These are phyloP conservation scores for Deroplatys truncata DNA, from an alignment of 2,888 invertebrate genomes.

Conservation along the genomic window DNA sequence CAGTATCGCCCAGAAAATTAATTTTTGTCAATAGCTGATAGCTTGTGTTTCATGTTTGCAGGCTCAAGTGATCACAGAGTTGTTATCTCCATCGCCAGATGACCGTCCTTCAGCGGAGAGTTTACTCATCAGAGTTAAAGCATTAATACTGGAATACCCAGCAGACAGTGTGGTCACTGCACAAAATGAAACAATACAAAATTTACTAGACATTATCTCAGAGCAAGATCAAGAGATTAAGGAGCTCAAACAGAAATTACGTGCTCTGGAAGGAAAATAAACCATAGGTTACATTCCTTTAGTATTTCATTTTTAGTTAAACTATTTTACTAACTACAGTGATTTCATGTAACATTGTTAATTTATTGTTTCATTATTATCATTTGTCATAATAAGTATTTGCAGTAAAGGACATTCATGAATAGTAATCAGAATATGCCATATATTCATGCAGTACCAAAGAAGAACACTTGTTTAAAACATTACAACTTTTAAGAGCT, in stretches of 20 bases:
- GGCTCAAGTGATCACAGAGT: slow-evolving; percentile 56
- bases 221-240: slow-evolving; percentile 52
- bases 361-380: too few relatives aligned
- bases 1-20: too few relatives aligned
- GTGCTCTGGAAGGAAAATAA: background rate
- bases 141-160: background rate
- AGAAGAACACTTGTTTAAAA: too few relatives aligned
- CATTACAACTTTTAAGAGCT: too few relatives aligned
- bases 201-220: slow-evolving; percentile 49
- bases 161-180: background rate
- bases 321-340: too few relatives aligned
- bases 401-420: too few relatives aligned
- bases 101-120: slow-evolving; percentile 58
- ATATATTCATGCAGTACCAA: too few relatives aligned
- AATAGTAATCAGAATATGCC: too few relatives aligned
- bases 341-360: too few relatives aligned
- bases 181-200: slow-evolving; percentile 31
- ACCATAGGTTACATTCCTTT: background rate
- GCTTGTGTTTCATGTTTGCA: slow-evolving; percentile 27
- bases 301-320: background rate
- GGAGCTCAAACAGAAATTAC: slow-evolving; percentile 47
- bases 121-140: slow-evolving; percentile 31
- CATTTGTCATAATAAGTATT: too few relatives aligned
- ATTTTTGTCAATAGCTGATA: too few relatives aligned
- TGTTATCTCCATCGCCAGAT: slow-evolving; percentile 52